A percentile compares a stretch with the other conserved stretches of the same genome.
These are phyloP conservation scores for Buathra laborator DNA, from an alignment of 2,888 invertebrate species.

Conservation along the genomic window DNA sequence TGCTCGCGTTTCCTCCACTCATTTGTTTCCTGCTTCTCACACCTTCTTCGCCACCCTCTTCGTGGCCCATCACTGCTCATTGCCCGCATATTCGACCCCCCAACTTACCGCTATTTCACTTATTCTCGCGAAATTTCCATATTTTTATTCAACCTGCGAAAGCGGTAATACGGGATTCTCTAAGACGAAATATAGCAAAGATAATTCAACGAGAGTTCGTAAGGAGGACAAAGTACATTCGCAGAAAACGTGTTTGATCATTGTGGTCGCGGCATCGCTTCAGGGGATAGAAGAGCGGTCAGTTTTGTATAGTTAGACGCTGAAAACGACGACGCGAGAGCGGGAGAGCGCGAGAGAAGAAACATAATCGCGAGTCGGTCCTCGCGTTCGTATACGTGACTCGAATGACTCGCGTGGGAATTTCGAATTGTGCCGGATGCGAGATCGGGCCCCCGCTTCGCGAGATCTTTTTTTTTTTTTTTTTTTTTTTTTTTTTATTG, in stretches of 20 bases:
- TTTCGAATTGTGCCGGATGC: slow-evolving; percentile 71
- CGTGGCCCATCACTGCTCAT: neutral
- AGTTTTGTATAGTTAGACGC: slow-evolving; percentile 37
- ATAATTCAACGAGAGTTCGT: slow-evolving; percentile 3
- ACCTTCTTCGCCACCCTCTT: slow-evolving; percentile 6
- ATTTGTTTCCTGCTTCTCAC: slow-evolving; percentile 27
- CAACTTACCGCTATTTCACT: neutral
- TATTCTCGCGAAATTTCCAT: slow-evolving; percentile 13
- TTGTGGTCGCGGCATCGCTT: slow-evolving; percentile 38
- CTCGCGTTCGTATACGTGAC: slow-evolving; percentile 71
- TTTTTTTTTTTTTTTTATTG: slow-evolving; percentile 34
- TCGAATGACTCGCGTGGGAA: slow-evolving; percentile 68
- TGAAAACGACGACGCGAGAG: slow-evolving; percentile 18
- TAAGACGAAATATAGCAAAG: slow-evolving; percentile 13
- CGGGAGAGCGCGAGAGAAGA: slow-evolving; percentile 44
- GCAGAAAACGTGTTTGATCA: slow-evolving; percentile 58
- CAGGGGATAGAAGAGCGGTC: slow-evolving; percentile 35
- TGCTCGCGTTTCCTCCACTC: slow-evolving; percentile 9
- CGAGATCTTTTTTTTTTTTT: neutral
- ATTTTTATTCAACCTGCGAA: slow-evolving; percentile 33
- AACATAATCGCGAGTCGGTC: slow-evolving; percentile 53
- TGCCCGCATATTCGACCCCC: neutral
- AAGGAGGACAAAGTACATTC: slow-evolving; percentile 21
- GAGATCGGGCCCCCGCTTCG: slow-evolving; percentile 38
- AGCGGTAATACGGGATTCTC: neutral